These are phyloP conservation scores for Suncus etruscus DNA, from an alignment of 2,113 vertebrate species.

Conservation along the genomic window DNA sequence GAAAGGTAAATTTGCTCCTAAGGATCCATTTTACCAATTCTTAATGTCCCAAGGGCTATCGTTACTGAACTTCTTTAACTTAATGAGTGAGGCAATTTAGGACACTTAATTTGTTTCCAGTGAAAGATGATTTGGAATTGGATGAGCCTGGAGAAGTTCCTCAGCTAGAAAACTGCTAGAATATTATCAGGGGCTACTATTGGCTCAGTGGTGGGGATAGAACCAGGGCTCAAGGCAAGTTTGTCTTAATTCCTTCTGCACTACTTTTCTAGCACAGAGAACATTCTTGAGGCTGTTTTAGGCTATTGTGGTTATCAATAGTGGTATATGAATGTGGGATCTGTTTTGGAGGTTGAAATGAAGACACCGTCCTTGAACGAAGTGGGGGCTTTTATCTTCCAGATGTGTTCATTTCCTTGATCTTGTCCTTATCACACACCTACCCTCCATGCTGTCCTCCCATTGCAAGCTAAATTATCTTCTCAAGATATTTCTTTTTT, in stretches of 20 bases:
- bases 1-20: constrained; percentile 8
- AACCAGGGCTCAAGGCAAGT: too few relatives aligned
- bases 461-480: constrained; percentile 59
- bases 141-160: constrained; percentile 46
- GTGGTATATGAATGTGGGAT: neutral
- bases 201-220: too few relatives aligned
- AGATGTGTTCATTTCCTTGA: neutral
- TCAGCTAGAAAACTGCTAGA: neutral
- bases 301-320: constrained; percentile 9
- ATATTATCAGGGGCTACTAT: neutral
- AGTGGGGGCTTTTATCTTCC: constrained; percentile 23
- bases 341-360: constrained; percentile 20
- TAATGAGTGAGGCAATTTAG: constrained; percentile 30
- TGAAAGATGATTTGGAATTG: constrained; percentile 14
- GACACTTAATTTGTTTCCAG: constrained; percentile 51
- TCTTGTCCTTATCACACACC: neutral
- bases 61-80: constrained; percentile 1
- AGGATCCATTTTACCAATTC: neutral
- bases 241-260: too few relatives aligned
- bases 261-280: too few relatives aligned
- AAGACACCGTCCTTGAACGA: neutral
- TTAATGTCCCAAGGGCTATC: neutral
- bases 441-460: neutral
- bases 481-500: constrained; percentile 4
- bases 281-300: constrained; percentile 10